Evolutionary conservation across 2,888 invertebrate genomes (phyloP).

Genomic region (Cryptosula pallasiana): DNA sequence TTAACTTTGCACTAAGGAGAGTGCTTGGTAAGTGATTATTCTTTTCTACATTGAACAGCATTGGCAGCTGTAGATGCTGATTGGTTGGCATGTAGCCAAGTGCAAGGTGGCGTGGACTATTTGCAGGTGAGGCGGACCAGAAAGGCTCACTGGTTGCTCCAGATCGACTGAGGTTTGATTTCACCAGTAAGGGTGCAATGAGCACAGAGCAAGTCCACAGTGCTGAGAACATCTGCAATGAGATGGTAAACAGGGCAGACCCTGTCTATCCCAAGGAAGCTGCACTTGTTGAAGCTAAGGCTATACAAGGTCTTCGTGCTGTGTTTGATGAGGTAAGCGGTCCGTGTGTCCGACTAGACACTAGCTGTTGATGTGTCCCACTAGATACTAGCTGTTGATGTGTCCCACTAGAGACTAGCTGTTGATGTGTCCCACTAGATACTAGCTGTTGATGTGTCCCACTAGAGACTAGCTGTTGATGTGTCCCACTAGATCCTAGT

Average conservation of each 20-base stretch:
- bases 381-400: no score
- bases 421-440: no score
- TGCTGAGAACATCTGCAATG: slow-evolving; percentile 73
- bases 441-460: no score
- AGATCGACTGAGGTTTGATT: slow-evolving; percentile 93
- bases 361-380: no score
- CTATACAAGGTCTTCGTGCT: slow-evolving; percentile 66
- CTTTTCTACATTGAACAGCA: no score
- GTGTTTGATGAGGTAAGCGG: slow-evolving; percentile 96
- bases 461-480: no score
- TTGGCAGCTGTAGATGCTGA: no score
- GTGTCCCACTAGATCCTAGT: no score
- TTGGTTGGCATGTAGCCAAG: background rate
- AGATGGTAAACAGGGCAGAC: slow-evolving; percentile 70
- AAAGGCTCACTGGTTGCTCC: slow-evolving; percentile 95
- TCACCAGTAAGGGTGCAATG: slow-evolving; percentile 75
- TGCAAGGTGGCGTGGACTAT: background rate
- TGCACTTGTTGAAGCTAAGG: slow-evolving; percentile 76
- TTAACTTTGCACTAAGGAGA: slow-evolving; percentile 87
- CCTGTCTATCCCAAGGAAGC: slow-evolving; percentile 83
- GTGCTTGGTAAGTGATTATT: slow-evolving; percentile 66
- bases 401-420: no score
- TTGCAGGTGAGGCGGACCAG: slow-evolving; percentile 71
- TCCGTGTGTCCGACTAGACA: no score
- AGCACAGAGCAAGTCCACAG: slow-evolving; percentile 78